Conservation (phyloP, 2,113 vertebrate species). For the Kryptolebias marmoratus region DNA sequence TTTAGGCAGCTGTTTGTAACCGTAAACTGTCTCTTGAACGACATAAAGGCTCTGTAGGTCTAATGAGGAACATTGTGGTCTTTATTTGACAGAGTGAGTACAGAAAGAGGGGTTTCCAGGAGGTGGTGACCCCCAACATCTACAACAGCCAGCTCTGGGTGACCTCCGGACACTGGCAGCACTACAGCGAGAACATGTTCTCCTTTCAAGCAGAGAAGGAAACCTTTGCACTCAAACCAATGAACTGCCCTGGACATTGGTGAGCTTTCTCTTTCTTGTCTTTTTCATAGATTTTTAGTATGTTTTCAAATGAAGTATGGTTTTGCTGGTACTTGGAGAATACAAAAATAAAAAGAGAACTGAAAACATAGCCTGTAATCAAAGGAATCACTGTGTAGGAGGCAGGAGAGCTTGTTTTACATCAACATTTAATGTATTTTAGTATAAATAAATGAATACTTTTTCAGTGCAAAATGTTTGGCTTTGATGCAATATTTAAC, state of each 20-base stretch:
- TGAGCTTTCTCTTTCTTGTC: constrained; percentile 58
- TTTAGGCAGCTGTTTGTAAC: constrained; percentile 5
- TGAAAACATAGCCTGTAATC: not conserved
- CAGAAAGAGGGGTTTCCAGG: constrained; percentile 93
- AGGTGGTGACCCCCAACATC: constrained; percentile 96
- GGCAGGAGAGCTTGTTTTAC: not conserved
- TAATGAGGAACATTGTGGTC: constrained; percentile 1
- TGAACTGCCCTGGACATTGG: constrained; percentile 99
- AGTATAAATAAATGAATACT: not conserved
- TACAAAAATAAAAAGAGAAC: not conserved
- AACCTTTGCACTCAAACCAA: constrained; percentile 94
- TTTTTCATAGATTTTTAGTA: not conserved
- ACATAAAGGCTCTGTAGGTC: not conserved
- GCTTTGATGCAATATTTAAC: not conserved
- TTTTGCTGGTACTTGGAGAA: not conserved
- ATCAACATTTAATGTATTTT: not conserved
- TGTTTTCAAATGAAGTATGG: not conserved
- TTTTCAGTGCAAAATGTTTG: not conserved
- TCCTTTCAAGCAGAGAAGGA: constrained; percentile 98
- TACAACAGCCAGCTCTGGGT: constrained; percentile 98
- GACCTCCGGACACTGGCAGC: constrained; percentile 98
- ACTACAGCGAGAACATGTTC: constrained; percentile 99
- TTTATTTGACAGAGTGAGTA: constrained; percentile 86
- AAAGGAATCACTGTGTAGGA: not conserved
- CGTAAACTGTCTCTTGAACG: not conserved